A percentile compares a stretch with the other conserved stretches of the same genome.
Conservation (phyloP, 2,797 vertebrate species). For the Pipistrellus nathusii region DNA sequence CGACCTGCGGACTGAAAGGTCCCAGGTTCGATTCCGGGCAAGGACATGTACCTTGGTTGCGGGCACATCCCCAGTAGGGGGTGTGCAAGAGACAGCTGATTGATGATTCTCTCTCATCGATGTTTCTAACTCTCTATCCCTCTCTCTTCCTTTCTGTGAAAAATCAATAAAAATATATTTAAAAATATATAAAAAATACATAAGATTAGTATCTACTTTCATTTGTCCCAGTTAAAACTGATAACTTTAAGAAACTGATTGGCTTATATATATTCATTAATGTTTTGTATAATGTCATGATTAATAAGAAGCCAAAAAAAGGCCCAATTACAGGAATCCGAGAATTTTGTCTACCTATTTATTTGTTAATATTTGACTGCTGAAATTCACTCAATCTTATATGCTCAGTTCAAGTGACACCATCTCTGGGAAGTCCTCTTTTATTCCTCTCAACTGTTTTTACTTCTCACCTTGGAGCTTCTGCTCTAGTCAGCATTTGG, state of each 20-base stretch:
- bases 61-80: too few species aligned
- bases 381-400: slow-evolving; percentile 7
- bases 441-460: not conserved
- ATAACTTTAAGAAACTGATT: slow-evolving; percentile 31
- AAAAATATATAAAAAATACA: slow-evolving; percentile 2
- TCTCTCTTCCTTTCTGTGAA: too few species aligned
- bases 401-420: not conserved
- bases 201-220: not conserved
- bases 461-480: not conserved
- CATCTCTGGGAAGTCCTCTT: not conserved
- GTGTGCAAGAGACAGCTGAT: too few species aligned
- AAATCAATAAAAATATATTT: not conserved
- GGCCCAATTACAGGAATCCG: not conserved
- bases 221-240: slow-evolving; percentile 13
- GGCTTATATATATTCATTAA: not conserved
- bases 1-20: too few species aligned
- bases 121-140: too few species aligned
- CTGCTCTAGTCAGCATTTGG: not conserved
- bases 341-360: not conserved
- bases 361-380: not conserved
- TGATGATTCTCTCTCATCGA: too few species aligned
- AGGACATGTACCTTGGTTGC: too few species aligned
- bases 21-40: too few species aligned
- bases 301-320: not conserved
- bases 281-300: not conserved